Conservation (phyloP, 37 sponge, comb jelly and placozoan genomes). For the Dysidea cf. avara region DNA sequence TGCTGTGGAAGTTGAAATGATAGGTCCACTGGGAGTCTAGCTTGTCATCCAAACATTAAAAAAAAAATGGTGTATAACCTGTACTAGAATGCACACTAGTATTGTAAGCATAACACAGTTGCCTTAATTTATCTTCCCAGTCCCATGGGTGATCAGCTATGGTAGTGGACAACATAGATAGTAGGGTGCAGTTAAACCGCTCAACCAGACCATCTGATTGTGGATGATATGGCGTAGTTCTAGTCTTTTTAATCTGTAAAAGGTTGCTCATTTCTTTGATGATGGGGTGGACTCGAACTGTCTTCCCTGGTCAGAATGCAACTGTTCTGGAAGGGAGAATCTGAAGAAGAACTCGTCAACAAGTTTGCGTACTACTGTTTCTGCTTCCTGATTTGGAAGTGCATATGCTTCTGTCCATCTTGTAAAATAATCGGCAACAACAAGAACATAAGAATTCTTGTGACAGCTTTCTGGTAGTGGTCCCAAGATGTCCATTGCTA, state of each 20-base stretch:
- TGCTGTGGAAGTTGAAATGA: too few relatives aligned
- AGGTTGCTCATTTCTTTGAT: not conserved
- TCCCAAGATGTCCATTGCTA: slow-evolving; percentile 24
- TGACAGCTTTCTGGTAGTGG: slow-evolving; percentile 1
- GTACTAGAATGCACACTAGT: slow-evolving; percentile 1
- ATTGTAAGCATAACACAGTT: slow-evolving; percentile 11
- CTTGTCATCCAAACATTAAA: too few relatives aligned
- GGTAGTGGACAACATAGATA: not conserved
- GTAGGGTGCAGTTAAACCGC: slow-evolving; percentile 11
- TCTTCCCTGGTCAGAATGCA: slow-evolving; percentile 6
- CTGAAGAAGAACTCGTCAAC: slow-evolving; percentile 11
- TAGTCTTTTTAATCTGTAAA: not conserved
- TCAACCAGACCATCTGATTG: slow-evolving; percentile 17
- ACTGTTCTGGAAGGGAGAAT: slow-evolving; percentile 14
- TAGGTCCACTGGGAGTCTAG: too few relatives aligned
- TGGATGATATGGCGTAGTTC: slow-evolving; percentile 13
- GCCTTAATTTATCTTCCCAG: slow-evolving; percentile 2
- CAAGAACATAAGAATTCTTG: slow-evolving; percentile 3
- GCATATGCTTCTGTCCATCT: slow-evolving; percentile 22
- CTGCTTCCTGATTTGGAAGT: slow-evolving; percentile 28
- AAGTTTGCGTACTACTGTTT: not conserved
- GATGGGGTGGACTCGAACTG: slow-evolving; percentile 10
- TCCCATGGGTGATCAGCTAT: slow-evolving; percentile 1
- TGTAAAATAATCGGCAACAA: slow-evolving; percentile 18
- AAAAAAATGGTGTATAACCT: too few relatives aligned